Conservation (phyloP, 2,888 invertebrate species). For the Drosophila dives region DNA sequence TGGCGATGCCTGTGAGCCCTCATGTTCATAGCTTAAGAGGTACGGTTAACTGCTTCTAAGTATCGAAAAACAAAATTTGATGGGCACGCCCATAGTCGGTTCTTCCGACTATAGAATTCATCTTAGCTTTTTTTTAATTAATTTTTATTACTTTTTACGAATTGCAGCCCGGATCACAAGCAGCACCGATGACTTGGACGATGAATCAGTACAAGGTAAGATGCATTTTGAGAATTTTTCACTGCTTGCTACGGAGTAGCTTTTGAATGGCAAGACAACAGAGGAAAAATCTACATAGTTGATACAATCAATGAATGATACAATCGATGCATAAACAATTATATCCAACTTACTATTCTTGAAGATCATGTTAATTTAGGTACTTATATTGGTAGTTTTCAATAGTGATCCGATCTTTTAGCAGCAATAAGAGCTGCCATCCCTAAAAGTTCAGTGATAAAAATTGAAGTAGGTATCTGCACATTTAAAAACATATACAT, state of each 20-base stretch:
- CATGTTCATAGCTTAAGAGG: not conserved
- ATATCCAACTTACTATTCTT: not conserved
- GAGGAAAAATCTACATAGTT: conserved; percentile 4
- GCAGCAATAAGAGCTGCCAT: not conserved
- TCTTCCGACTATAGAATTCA: not conserved
- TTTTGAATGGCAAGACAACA: conserved; percentile 14
- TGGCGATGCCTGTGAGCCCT: not conserved
- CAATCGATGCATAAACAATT: not conserved
- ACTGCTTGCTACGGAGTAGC: conserved; percentile 84
- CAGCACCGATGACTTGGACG: conserved; percentile 93
- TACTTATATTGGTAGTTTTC: not conserved
- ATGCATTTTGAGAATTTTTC: conserved; percentile 85
- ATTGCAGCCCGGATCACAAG: conserved; percentile 90
- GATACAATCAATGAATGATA: not conserved
- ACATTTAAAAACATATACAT: not conserved
- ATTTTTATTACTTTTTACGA: not conserved
- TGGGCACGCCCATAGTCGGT: not conserved
- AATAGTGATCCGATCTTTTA: not conserved
- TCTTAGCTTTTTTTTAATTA: not conserved
- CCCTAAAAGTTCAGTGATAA: conserved; percentile 2
- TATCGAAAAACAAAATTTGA: not conserved
- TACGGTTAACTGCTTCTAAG: too few species aligned
- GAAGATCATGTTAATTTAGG: not conserved
- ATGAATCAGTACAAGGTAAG: conserved; percentile 85
- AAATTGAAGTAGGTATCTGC: not conserved